Percentiles rank a stretch among this genome's conserved stretches.
These are phyloP conservation scores for Drosophila insularis DNA, from an alignment of 1,140 invertebrate species.

Conservation along the genomic window DNA sequence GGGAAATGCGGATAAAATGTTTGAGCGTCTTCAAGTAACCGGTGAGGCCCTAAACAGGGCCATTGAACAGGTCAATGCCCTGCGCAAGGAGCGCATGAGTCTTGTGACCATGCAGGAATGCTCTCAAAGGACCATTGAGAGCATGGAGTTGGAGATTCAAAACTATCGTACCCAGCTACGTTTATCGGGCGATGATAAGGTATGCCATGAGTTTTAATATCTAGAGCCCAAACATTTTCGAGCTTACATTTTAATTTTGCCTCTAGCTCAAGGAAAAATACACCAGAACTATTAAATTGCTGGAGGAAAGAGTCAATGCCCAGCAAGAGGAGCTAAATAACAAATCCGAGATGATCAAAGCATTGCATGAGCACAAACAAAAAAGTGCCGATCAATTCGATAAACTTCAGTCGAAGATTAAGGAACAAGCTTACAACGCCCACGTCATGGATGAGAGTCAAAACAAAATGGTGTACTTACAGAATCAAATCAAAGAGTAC, in stretches of 20 bases:
- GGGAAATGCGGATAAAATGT: slow-evolving; percentile 23
- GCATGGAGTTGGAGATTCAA: slow-evolving; percentile 64
- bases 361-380: slow-evolving; percentile 58
- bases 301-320: slow-evolving; percentile 38
- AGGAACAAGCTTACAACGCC: background rate
- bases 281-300: slow-evolving; percentile 36
- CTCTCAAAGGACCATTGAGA: slow-evolving; percentile 57
- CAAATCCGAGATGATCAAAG: slow-evolving; percentile 56
- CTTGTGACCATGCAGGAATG: slow-evolving; percentile 43
- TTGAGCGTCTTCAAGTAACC: slow-evolving; percentile 36
- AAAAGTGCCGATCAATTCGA: slow-evolving; percentile 28
- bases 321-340: slow-evolving; percentile 56
- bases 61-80: slow-evolving; percentile 49
- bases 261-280: slow-evolving; percentile 49
- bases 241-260: slow-evolving; percentile 1
- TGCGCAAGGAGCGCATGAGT: slow-evolving; percentile 52
- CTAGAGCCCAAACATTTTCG: background rate
- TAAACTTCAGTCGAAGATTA: slow-evolving; percentile 37
- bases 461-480: slow-evolving; percentile 21
- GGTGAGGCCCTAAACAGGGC: slow-evolving; percentile 54
- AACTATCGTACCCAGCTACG: slow-evolving; percentile 58
- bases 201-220: slow-evolving; percentile 27
- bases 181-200: slow-evolving; percentile 32
- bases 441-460: slow-evolving; percentile 3
- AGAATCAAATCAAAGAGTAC: slow-evolving; percentile 50